Conservation (phyloP, 2,113 vertebrate genomes). For the Phrynosoma blainvillii region DNA sequence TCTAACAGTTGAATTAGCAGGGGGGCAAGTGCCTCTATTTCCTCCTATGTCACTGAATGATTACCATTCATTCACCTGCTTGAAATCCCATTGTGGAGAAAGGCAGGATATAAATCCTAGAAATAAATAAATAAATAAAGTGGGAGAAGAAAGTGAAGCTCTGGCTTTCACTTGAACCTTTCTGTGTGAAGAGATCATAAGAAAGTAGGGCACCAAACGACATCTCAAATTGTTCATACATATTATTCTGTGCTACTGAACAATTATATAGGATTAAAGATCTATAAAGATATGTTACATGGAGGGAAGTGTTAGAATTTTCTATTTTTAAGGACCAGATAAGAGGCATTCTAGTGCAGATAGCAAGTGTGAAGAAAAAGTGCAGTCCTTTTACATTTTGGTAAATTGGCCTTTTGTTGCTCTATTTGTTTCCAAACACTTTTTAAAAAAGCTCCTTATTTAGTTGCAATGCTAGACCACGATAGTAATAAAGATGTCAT, state of each 20-base stretch:
- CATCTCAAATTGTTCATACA: not conserved
- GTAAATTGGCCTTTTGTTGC: constrained; percentile 39
- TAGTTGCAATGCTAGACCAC: constrained; percentile 54
- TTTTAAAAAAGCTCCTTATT: constrained; percentile 41
- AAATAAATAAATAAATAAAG: too few relatives aligned
- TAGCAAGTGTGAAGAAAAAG: not conserved
- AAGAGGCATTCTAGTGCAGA: not conserved
- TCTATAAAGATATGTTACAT: not conserved
- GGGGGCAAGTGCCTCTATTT: too few relatives aligned
- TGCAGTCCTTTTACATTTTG: not conserved
- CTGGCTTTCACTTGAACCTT: not conserved
- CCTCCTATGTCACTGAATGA: too few relatives aligned
- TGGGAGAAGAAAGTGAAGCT: not conserved
- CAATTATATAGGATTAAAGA: not conserved
- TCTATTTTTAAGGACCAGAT: not conserved
- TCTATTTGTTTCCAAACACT: constrained; percentile 38
- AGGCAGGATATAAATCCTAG: too few relatives aligned
- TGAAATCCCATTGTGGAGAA: too few relatives aligned
- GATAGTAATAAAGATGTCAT: constrained; percentile 63
- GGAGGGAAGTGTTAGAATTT: not conserved
- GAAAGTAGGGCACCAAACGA: not conserved
- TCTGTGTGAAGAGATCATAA: not conserved
- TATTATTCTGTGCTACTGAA: not conserved
- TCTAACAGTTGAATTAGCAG: too few relatives aligned
- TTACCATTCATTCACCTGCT: too few relatives aligned